Percentiles rank a stretch among this genome's conserved stretches.
phyloP scores from a whole-genome alignment of 1,140 invertebrate genomes.

The Bombus pyrosoma region DNA sequence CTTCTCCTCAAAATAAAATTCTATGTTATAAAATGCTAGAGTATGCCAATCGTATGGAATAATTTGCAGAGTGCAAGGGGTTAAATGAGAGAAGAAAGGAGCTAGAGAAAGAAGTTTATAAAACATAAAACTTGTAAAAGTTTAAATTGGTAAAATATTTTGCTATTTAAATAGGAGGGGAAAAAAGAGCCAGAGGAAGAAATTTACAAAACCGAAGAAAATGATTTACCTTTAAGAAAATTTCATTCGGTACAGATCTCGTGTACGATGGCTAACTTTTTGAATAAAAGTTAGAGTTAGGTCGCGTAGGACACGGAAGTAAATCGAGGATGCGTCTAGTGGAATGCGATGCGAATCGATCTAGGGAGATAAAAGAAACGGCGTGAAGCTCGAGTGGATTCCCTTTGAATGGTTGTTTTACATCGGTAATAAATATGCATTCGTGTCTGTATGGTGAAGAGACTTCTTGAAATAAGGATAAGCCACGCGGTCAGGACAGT shows the following conservation, averaged over 20 bases:
- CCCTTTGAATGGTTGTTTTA: conserved; percentile 32
- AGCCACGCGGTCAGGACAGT: background rate
- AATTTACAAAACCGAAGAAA: fast-evolving
- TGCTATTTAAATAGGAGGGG: background rate
- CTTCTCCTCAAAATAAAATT: background rate
- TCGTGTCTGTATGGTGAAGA: background rate
- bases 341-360: conserved; percentile 45
- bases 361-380: conserved; percentile 3
- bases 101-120: background rate
- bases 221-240: background rate
- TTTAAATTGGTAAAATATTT: background rate
- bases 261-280: background rate
- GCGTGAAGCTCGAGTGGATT: conserved; percentile 37
- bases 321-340: background rate
- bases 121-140: background rate
- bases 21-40: no score
- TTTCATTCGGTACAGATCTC: background rate
- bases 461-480: conserved; percentile 19
- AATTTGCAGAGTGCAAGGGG: background rate
- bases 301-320: background rate
- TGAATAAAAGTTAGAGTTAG: background rate
- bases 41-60: background rate
- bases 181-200: background rate
- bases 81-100: background rate
- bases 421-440: conserved; percentile 58